phyloP scores from a whole-genome alignment of 1,140 invertebrate species.

The Bombus terrestris region DNA sequence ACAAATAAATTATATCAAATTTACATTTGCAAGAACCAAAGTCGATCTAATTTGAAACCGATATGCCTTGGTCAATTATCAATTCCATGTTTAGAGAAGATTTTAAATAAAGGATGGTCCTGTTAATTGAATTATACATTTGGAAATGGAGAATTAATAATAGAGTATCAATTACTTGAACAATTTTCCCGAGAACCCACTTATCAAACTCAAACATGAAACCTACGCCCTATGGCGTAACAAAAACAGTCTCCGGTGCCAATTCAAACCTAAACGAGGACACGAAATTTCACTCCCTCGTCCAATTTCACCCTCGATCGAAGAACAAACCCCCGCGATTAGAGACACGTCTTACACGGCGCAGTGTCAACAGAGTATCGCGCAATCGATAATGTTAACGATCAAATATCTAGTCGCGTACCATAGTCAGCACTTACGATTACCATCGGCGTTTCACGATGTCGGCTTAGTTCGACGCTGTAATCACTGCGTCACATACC shows the following conservation, averaged over 20 bases:
- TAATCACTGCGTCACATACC: background rate
- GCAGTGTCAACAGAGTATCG: background rate
- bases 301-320: background rate
- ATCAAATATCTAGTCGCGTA: conserved; percentile 58
- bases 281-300: conserved; percentile 7
- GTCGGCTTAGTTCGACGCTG: conserved; percentile 27
- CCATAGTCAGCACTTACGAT: conserved; percentile 25
- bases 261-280: conserved; percentile 2
- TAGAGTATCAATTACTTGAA: background rate
- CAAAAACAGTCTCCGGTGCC: background rate
- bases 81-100: too few relatives aligned
- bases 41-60: too few relatives aligned
- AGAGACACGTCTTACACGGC: background rate
- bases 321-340: conserved; percentile 3
- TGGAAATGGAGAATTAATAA: background rate
- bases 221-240: background rate
- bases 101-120: too few relatives aligned
- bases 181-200: background rate
- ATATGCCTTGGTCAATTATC: too few relatives aligned
- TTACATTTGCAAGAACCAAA: too few relatives aligned
- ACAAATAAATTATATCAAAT: too few relatives aligned
- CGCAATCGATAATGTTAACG: conserved; percentile 8
- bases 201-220: background rate
- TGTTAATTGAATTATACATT: background rate
- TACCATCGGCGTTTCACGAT: conserved; percentile 8